Base-by-base conservation (phyloP, 2,113 vertebrate genomes). In the Nycticorax nycticorax region DNA sequence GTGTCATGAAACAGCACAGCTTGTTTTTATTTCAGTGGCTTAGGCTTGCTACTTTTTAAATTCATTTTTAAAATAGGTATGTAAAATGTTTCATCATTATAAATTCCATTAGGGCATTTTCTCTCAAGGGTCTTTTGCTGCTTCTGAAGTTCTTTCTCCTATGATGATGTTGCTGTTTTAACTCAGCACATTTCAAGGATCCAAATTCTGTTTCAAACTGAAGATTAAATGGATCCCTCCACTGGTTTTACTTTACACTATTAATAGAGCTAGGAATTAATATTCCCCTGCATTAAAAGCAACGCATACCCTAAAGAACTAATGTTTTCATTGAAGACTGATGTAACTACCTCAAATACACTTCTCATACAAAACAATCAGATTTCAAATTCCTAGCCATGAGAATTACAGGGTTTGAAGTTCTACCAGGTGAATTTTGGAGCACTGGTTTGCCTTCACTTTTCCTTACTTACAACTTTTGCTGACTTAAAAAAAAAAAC, bases 1-100 rank as follows among this genome's bases (percentile, higher is more conserved):
- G 21, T 85, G 45, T 62, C 83, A 91, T 47, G 33, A 81, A 93
- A 84, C 35, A 71, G 68, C n/a, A 77, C 35, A 60, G 55, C 56
- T 89, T 86, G 39, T 33, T 96, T 89, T 88, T 76, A 85, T 92
- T 92, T 60, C 48, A 60, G 62, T 59, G 86, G 53, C 45, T 94
- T 60, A 45, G 35, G 48, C 66, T 93, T 81, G 21, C 66, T 78
- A 13, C 48, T 60, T 94, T 72, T 67, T 68, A 85, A 67, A 82
- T 87, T 45, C 1, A 45, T 66, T 78, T 91, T 78, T n/a, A 5
- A 78, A 84, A 85, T 4, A 66, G 32, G 67, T n/a, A 63, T 19
- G 20, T 77, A 73, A 79, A 87, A n/a, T 75, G 69, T 63, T 93
- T 91, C 39, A 76, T 64, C 28, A 52, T 75, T 68, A 41, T 64